Percentiles rank a stretch among this genome's conserved stretches.
Conservation (phyloP, 2,113 vertebrate species). For the Crotalus viridis region DNA sequence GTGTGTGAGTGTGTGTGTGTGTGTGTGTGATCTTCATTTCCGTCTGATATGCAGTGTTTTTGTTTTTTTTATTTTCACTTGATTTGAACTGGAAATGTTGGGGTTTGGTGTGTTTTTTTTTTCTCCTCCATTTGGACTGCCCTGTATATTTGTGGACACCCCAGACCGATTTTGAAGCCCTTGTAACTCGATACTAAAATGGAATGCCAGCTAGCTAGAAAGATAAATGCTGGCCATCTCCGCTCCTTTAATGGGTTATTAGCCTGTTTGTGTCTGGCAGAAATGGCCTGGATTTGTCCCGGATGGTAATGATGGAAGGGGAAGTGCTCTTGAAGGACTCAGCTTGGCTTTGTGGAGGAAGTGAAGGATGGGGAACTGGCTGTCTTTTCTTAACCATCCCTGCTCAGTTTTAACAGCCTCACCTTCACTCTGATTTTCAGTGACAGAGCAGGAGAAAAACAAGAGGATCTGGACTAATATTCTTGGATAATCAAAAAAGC, state of each 20-base stretch:
- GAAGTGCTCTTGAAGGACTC: background rate
- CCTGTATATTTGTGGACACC: background rate
- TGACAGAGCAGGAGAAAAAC: background rate
- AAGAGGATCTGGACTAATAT: background rate
- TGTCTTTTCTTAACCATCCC: background rate
- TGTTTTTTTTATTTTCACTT: constrained; percentile 10
- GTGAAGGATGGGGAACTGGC: background rate
- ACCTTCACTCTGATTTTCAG: constrained; percentile 33
- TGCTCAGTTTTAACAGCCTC: background rate
- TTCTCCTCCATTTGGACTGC: constrained; percentile 24
- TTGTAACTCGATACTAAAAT: background rate
- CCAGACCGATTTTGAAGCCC: background rate
- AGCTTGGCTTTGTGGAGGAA: background rate
- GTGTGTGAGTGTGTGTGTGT: background rate
- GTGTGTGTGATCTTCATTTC: background rate
- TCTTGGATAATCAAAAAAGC: background rate
- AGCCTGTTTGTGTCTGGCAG: constrained; percentile 1
- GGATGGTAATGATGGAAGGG: background rate
- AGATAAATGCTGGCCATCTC: constrained; percentile 2
- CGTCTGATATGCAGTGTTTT: background rate
- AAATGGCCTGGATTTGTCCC: constrained; percentile 29
- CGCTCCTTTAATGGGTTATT: background rate
- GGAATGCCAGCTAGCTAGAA: background rate
- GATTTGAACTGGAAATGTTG: background rate
- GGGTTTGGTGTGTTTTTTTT: background rate